A percentile compares a stretch with the other conserved stretches of the same genome.
Conservation (phyloP, 2,797 vertebrate species). For the Otolemur crassicaudatus region DNA sequence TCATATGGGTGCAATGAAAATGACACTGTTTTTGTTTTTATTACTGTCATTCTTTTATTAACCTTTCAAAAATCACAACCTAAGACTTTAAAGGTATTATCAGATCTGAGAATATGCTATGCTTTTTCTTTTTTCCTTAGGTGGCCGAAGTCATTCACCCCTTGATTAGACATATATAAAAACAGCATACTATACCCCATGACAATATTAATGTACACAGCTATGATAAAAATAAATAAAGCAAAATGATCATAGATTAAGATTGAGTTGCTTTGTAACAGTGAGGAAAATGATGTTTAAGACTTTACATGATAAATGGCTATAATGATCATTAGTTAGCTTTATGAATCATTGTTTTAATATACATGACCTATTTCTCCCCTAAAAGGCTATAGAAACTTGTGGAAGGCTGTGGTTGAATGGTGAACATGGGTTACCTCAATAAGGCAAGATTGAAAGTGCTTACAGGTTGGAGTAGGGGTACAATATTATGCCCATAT, state of each 20-base stretch:
- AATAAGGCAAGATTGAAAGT: not conserved
- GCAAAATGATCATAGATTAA: not conserved
- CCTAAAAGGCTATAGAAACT: not conserved
- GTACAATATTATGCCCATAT: not conserved
- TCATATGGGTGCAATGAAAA: not conserved
- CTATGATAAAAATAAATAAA: not conserved
- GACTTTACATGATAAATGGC: constrained; percentile 41
- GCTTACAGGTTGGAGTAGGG: not conserved
- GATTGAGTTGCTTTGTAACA: not conserved
- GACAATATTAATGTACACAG: no score
- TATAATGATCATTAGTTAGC: not conserved
- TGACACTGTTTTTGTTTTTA: not conserved
- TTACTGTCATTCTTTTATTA: not conserved
- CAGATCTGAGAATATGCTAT: not conserved
- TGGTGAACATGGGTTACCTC: not conserved
- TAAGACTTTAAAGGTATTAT: not conserved
- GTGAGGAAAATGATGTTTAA: not conserved
- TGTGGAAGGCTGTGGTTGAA: not conserved
- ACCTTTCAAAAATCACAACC: not conserved
- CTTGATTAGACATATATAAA: not conserved
- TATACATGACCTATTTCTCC: not conserved
- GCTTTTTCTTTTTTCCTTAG: not conserved
- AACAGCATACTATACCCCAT: no score
- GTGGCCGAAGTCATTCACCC: not conserved
- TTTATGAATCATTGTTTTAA: constrained; percentile 56